phyloP scores from a whole-genome alignment of 2,113 vertebrate species.

The Panthera leo region DNA sequence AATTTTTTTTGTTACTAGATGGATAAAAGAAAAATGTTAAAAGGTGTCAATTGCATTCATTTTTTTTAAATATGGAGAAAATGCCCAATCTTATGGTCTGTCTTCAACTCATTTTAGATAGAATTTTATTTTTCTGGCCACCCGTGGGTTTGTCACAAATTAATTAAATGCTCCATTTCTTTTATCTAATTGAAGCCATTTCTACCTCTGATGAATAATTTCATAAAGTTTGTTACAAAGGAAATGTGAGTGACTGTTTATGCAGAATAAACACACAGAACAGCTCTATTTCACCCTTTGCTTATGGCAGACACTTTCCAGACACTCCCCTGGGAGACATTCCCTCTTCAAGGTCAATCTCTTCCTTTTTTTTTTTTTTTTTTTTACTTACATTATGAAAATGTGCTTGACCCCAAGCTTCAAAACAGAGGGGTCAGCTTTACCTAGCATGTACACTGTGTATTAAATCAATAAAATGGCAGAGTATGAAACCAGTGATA shows the following conservation, averaged over 20 bases:
- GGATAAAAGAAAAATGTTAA: constrained; percentile 44
- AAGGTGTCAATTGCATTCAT: constrained; percentile 27
- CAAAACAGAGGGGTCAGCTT: not conserved
- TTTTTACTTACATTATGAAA: not conserved
- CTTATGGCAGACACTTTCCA: not conserved
- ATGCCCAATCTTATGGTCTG: not conserved
- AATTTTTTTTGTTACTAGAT: not conserved
- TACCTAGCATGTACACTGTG: not conserved
- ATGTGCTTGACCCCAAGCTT: not conserved
- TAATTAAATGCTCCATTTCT: constrained; percentile 61
- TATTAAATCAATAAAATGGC: not conserved
- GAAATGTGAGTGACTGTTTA: not conserved
- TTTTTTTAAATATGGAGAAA: constrained; percentile 1
- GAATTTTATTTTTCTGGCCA: constrained; percentile 54
- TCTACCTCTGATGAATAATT: constrained; percentile 25
- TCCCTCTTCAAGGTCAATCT: not conserved
- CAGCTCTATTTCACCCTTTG: not conserved
- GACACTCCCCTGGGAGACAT: not conserved
- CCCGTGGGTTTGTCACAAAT: constrained; percentile 37
- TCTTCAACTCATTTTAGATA: constrained; percentile 46
- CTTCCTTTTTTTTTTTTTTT: not conserved
- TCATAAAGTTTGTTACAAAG: not conserved
- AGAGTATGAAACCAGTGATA: not conserved
- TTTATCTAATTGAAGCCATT: constrained; percentile 49
- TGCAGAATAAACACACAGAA: not conserved